Evolutionary conservation across 2,113 vertebrate genomes (phyloP).

Genomic region (Pachyramphus minor): DNA sequence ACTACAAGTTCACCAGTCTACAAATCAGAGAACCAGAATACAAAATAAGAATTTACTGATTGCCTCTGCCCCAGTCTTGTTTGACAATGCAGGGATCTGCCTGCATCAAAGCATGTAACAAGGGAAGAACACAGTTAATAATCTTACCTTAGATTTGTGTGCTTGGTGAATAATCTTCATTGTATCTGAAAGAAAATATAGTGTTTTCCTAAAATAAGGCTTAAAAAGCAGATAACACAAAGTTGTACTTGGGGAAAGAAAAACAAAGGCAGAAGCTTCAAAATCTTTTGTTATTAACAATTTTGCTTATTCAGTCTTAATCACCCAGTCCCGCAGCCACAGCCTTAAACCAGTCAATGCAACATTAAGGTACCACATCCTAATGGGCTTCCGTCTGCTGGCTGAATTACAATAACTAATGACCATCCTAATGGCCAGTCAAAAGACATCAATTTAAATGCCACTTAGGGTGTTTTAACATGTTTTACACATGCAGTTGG

Average conservation of each 20-base stretch:
- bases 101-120: neutral
- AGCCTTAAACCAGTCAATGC: neutral
- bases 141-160: conserved; percentile 88
- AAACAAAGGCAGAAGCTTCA: neutral
- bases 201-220: neutral
- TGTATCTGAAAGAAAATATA: conserved; percentile 81
- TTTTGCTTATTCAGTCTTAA: neutral
- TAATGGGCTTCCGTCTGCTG: neutral
- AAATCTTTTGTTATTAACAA: neutral
- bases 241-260: neutral
- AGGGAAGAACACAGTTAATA: neutral
- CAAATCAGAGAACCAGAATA: conserved; percentile 5
- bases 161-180: conserved; percentile 95
- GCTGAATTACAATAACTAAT: neutral
- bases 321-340: neutral
- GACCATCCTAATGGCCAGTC: neutral
- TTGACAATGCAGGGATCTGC: neutral
- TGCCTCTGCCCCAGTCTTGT: neutral
- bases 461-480: neutral
- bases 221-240: neutral
- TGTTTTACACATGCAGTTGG: neutral
- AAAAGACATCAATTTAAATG: conserved; percentile 14
- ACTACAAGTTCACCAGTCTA: conserved; percentile 92
- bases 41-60: neutral
- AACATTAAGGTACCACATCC: neutral